phyloP scores from a whole-genome alignment of 1,140 invertebrate genomes.

The Drosophila insularis region DNA sequence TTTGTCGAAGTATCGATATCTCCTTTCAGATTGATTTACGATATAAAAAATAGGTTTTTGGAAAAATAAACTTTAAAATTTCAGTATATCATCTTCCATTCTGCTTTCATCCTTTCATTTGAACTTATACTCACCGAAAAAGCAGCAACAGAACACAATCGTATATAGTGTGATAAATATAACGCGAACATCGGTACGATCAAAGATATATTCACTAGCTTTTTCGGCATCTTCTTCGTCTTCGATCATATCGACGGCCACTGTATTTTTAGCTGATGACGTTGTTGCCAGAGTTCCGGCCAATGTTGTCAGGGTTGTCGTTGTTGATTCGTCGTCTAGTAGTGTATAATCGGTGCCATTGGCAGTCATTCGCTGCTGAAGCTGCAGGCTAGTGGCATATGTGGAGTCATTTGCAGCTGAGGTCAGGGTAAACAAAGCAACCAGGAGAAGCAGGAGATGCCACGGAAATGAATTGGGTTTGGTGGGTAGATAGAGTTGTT shows the following conservation, averaged over 20 bases:
- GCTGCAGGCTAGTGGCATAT: constrained; percentile 5
- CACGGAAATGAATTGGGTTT: constrained; percentile 10
- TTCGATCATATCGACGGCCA: constrained; percentile 17
- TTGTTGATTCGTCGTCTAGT: constrained; percentile 37
- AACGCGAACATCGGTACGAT: constrained; percentile 84
- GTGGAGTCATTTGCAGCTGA: constrained; percentile 39
- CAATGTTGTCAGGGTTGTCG: constrained; percentile 4
- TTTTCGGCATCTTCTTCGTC: constrained; percentile 56
- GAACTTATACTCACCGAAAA: constrained; percentile 84
- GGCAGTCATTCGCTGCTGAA: constrained; percentile 19
- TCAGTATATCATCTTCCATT: too few relatives aligned
- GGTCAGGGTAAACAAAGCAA: constrained; percentile 33
- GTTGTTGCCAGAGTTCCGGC: constrained; percentile 23
- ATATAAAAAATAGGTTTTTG: too few relatives aligned
- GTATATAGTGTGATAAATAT: constrained; percentile 85
- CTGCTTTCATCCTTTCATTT: too few relatives aligned
- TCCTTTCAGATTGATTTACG: too few relatives aligned
- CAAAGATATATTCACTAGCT: constrained; percentile 84
- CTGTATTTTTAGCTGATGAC: neutral
- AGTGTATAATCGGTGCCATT: constrained; percentile 46
- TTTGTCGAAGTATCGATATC: too few relatives aligned
- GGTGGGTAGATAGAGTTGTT: constrained; percentile 2
- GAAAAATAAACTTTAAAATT: too few relatives aligned
- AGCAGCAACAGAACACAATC: constrained; percentile 85
- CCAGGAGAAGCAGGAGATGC: constrained; percentile 17